These are phyloP conservation scores for Chauna torquata DNA, from an alignment of 2,113 vertebrate genomes.

Conservation along the genomic window DNA sequence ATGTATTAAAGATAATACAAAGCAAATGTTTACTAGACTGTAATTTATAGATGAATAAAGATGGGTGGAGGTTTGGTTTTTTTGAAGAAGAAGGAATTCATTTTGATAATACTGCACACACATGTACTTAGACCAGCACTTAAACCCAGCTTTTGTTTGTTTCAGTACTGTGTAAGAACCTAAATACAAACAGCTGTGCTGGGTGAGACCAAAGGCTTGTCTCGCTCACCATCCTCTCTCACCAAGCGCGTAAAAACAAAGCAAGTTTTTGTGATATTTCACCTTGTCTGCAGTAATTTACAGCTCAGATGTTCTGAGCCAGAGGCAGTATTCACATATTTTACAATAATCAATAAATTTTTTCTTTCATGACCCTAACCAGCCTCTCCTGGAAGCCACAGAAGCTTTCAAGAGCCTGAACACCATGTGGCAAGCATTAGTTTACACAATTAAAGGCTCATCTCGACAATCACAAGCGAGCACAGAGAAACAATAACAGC, in stretches of 20 bases:
- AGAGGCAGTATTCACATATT: not conserved
- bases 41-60: not conserved
- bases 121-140: not conserved
- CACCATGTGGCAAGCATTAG: accelerated
- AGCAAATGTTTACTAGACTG: not conserved
- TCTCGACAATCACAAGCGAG: not conserved
- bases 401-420: not conserved
- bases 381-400: not conserved
- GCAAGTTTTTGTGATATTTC: not conserved
- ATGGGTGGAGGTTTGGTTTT: not conserved
- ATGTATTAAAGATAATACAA: not conserved
- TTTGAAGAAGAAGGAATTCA: not conserved
- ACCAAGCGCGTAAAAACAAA: not conserved
- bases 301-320: not conserved
- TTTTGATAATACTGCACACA: not conserved
- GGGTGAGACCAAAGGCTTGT: not conserved
- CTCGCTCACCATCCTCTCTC: not conserved
- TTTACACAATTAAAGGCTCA: not conserved
- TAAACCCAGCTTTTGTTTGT: not conserved
- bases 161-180: not conserved
- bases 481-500: not conserved
- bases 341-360: not conserved
- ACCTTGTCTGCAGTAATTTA: not conserved
- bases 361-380: not conserved
- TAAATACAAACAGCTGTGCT: not conserved